Base-by-base conservation (phyloP, 2,113 vertebrate species). In the Lepus timidus region DNA sequence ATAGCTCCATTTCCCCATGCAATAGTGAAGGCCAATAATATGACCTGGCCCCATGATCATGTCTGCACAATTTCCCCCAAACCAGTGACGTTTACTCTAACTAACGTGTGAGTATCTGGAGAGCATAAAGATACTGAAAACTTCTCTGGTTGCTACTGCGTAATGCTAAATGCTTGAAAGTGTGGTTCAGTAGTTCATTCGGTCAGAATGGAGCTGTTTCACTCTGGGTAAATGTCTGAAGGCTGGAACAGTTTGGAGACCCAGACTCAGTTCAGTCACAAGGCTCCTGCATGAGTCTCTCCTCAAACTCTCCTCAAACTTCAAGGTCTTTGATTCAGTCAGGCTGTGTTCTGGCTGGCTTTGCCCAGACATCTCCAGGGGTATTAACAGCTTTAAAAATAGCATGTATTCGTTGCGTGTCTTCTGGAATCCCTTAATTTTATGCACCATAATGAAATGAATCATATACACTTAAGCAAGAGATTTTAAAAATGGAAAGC, bases 401-500 rank as follows among this genome's bases (percentile, higher is more conserved):
- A 79, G 79, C 3, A 19, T 31, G 10, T 22, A 89, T 58, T 23
- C 44, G 16, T 9, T 33, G 44, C 62, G 39, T 79, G 67, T 44
- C 83, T 93, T 51, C 79, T 83, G 78, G 52, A 81, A 83, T 79
- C 44, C 58, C 78, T 95, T 81, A 76, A 85, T 70, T 71, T 84
- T 90, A 79, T 64, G 78, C 23, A 31, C 39, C 20, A 0, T 62
- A 74, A 92, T 75, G 74, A 82, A 90, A 95, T 80, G n/a, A 94
- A 94, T 91, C 65, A 94, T 95, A 67, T n/a, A 91, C 1, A 51
- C 7, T 88, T 93, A 92, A 94, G 22, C 17, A 97, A 84, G 81
- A 44, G 20, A 20, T 96, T 94, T 94, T 9, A 1, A 94, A 97
- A 75, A 74, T 90, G 93, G 89, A 73, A 91, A 73, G 93, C 58